Percentiles rank a stretch among this genome's conserved stretches.
Evolutionary conservation across 2,888 invertebrate genomes (phyloP).

Genomic region (Lacanobia oleracea): DNA sequence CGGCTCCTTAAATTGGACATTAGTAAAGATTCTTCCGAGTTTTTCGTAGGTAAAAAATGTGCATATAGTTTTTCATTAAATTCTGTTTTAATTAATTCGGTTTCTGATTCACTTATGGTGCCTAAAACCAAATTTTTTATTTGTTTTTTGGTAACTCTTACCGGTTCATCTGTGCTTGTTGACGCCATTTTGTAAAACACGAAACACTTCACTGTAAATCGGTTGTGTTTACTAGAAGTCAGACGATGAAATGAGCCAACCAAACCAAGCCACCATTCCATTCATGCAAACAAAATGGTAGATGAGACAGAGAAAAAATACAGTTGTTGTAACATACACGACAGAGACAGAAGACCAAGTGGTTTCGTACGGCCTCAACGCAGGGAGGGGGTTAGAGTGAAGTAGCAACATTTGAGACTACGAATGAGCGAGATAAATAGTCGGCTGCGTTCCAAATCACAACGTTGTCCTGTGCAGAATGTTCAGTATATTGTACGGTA

Average conservation of each 20-base stretch:
- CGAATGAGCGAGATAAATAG: conserved; percentile 28
- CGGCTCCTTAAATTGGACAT: conserved; percentile 8
- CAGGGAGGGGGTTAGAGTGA: background rate
- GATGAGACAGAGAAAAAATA: conserved; percentile 18
- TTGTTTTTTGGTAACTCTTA: background rate
- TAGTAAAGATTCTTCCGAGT: background rate
- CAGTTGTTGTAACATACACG: background rate
- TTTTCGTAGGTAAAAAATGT: conserved; percentile 20
- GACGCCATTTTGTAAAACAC: conserved; percentile 46
- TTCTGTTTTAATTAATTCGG: conserved; percentile 18
- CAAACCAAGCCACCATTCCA: too few relatives aligned
- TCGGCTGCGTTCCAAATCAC: conserved; percentile 9
- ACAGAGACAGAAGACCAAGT: conserved; percentile 5
- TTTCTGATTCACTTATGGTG: background rate
- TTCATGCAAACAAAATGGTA: background rate
- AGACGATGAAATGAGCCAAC: conserved; percentile 13
- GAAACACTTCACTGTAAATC: background rate
- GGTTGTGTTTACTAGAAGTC: background rate
- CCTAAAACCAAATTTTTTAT: background rate
- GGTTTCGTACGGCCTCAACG: too few relatives aligned
- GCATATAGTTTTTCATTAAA: conserved; percentile 21
- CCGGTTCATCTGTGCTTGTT: background rate
- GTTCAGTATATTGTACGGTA: background rate
- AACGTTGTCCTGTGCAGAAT: conserved; percentile 5
- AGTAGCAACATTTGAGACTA: background rate